phyloP scores from a whole-genome alignment of 2,113 vertebrate species.

The Tichodroma muraria region DNA sequence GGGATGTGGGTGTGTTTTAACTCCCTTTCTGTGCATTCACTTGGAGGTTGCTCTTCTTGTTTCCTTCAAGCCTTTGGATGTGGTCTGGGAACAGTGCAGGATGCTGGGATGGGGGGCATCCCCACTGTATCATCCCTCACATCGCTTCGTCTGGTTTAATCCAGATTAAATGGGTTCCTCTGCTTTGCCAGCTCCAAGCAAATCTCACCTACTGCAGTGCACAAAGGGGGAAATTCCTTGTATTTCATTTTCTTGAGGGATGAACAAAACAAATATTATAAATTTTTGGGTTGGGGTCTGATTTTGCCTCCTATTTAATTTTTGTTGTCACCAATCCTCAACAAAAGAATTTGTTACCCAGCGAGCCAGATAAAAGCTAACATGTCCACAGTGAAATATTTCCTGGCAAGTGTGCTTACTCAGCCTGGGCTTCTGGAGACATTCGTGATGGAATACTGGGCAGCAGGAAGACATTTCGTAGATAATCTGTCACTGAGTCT shows the following conservation, averaged over 20 bases:
- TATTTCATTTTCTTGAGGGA: constrained; percentile 20
- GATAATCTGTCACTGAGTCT: constrained; percentile 46
- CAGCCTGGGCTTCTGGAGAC: constrained; percentile 9
- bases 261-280: not conserved
- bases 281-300: not conserved
- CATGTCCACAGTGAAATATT: constrained; percentile 2
- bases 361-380: constrained; percentile 14
- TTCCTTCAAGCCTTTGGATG: not conserved
- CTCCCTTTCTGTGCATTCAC: not conserved
- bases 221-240: not conserved
- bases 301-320: constrained; percentile 35
- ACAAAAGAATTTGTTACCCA: constrained; percentile 23
- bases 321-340: constrained; percentile 30
- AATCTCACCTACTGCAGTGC: not conserved
- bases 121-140: not conserved
- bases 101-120: not conserved
- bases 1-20: not conserved
- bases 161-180: not conserved
- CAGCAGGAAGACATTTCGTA: constrained; percentile 45
- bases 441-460: constrained; percentile 35
- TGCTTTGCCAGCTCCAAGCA: not conserved
- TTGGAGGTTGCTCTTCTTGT: not conserved
- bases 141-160: not conserved
- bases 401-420: not conserved
- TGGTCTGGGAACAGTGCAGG: not conserved